These are phyloP conservation scores for Anguilla marmorata DNA, from an alignment of 2,797 vertebrate species.

Conservation along the genomic window DNA sequence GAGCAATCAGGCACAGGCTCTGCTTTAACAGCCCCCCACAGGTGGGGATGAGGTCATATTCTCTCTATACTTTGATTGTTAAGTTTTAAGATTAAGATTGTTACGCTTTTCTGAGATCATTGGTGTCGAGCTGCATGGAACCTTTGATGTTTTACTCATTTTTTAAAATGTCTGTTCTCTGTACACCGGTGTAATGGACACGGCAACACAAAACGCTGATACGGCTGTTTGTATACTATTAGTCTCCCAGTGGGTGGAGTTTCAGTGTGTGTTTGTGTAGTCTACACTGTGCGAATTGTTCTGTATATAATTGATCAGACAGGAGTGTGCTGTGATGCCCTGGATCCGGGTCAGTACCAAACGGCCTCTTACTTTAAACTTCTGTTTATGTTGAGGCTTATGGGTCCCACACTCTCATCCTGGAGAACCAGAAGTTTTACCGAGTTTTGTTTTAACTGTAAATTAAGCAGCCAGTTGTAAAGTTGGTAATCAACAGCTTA, in stretches of 20 bases:
- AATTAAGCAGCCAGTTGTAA: not conserved
- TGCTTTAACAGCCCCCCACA: not conserved
- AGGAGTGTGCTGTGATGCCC: not conserved
- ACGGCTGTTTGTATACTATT: not conserved
- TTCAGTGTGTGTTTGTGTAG: not conserved
- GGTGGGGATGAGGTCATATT: not conserved
- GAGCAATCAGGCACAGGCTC: not conserved
- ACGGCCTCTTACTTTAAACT: not conserved
- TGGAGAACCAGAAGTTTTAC: not conserved
- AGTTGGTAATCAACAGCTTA: not conserved
- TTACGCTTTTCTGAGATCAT: not conserved
- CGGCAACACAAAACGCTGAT: not conserved
- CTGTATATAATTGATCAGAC: not conserved
- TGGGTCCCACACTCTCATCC: no score
- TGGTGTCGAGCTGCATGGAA: not conserved
- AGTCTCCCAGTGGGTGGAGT: not conserved
- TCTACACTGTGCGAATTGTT: not conserved
- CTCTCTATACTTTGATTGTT: not conserved
- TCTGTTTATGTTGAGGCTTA: not conserved
- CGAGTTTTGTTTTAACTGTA: not conserved
- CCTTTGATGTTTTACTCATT: not conserved
- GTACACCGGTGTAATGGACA: not conserved
- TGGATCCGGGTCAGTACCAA: not conserved
- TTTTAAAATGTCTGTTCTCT: not conserved
- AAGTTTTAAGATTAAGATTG: not conserved